Conservation (phyloP, 2,797 vertebrate species). For the Merluccius polli region DNA sequence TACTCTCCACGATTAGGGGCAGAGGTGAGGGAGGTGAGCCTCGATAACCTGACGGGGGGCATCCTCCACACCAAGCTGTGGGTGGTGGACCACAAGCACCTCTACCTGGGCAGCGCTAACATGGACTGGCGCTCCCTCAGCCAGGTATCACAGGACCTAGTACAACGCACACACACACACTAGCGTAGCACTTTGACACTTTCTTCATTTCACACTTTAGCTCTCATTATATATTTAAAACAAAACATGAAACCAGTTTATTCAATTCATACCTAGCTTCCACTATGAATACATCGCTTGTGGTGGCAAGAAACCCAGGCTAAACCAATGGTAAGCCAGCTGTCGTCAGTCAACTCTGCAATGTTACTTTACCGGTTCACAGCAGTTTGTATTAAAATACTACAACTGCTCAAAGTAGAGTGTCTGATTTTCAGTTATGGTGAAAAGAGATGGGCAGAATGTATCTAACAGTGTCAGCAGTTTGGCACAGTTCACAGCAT, state of each 20-base stretch:
- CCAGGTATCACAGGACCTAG: conserved; percentile 60
- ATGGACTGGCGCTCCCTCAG: conserved; percentile 81
- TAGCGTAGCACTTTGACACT: background rate
- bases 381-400: background rate
- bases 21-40: conserved; percentile 69
- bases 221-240: background rate
- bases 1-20: conserved; percentile 55
- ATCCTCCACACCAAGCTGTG: conserved; percentile 77
- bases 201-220: background rate
- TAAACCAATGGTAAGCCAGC: background rate
- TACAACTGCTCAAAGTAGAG: background rate
- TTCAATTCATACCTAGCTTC: background rate
- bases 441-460: no score
- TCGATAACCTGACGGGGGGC: conserved; percentile 68
- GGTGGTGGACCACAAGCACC: conserved; percentile 75
- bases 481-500: background rate
- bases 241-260: background rate
- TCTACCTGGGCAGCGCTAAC: conserved; percentile 79
- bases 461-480: no score
- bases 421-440: no score
- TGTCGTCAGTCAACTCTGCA: no score
- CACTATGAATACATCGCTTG: background rate
- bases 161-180: background rate
- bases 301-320: no score
- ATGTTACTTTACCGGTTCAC: background rate